These are phyloP conservation scores for Equus przewalskii DNA, from an alignment of 2,113 vertebrate species.

Conservation along the genomic window DNA sequence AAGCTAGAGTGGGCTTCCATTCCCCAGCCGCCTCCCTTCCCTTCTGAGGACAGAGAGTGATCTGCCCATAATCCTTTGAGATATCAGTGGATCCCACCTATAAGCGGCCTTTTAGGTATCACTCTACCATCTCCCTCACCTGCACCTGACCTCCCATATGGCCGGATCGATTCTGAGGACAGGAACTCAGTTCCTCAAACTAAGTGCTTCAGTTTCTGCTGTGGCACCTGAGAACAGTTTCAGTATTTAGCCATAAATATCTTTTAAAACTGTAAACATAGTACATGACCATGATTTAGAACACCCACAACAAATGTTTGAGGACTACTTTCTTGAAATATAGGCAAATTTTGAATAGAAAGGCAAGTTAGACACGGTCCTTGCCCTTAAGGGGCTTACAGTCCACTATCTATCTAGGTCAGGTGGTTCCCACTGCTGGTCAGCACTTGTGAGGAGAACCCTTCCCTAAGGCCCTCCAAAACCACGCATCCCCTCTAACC, in stretches of 20 bases:
- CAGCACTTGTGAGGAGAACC: not conserved
- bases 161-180: not conserved
- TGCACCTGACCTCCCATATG: not conserved
- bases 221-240: not conserved
- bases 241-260: not conserved
- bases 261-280: not conserved
- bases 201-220: not conserved
- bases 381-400: not conserved
- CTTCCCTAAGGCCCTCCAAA: not conserved
- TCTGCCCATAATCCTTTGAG: not conserved
- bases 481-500: not conserved
- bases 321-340: not conserved
- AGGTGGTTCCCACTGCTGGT: not conserved
- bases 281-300: not conserved
- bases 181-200: not conserved
- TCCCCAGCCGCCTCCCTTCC: not conserved
- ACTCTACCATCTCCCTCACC: not conserved
- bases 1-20: not conserved
- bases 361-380: not conserved
- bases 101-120: not conserved
- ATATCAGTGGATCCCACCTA: not conserved
- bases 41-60: not conserved
- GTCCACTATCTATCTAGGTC: not conserved
- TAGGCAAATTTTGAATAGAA: not conserved
- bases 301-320: not conserved